Evolutionary conservation across 2,113 vertebrate species (phyloP).

Genomic region (human): DNA sequence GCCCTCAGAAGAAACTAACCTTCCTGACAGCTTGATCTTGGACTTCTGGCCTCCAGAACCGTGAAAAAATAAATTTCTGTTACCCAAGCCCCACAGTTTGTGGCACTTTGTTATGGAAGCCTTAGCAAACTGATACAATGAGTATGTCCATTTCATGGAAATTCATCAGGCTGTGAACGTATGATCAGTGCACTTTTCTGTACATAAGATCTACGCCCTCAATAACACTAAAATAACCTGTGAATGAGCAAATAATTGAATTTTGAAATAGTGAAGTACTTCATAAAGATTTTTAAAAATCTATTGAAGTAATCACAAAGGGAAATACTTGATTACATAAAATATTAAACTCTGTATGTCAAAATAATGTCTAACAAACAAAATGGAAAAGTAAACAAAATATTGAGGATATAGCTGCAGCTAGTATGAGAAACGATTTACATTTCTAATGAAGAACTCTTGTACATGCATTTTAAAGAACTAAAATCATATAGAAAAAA

Average conservation of each 20-base stretch:
- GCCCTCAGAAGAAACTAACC: neutral
- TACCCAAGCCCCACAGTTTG: neutral
- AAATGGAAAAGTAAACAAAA: conserved; percentile 25
- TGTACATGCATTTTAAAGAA: neutral
- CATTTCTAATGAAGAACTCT: neutral
- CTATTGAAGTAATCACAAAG: neutral
- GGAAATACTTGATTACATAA: neutral
- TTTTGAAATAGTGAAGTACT: neutral
- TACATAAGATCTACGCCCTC: neutral
- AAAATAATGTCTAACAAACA: neutral
- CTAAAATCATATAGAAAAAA: neutral
- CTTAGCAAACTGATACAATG: neutral
- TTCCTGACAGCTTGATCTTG: neutral
- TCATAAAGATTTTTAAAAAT: neutral
- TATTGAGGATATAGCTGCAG: neutral
- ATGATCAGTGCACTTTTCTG: neutral
- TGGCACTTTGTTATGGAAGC: neutral
- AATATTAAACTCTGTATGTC: neutral
- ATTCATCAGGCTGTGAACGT: neutral
- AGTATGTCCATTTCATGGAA: neutral
- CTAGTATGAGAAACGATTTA: neutral
- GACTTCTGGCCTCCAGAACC: neutral
- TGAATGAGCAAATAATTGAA: neutral
- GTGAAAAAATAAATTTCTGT: neutral
- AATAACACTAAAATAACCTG: neutral